phyloP scores from a whole-genome alignment of 2,113 vertebrate genomes.

The Hirundichthys speculiger region DNA sequence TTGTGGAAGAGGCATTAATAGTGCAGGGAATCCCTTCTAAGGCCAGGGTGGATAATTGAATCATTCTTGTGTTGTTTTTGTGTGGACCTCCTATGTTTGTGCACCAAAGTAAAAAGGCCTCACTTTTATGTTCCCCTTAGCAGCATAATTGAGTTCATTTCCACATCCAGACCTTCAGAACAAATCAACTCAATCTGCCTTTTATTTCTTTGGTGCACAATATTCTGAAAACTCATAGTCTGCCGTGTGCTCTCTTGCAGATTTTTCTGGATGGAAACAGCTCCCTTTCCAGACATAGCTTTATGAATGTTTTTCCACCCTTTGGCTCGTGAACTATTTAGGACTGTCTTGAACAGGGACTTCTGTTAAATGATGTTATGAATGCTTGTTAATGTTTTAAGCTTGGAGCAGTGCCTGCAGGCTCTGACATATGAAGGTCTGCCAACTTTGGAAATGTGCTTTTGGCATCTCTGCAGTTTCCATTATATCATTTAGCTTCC shows the following conservation, averaged over 20 bases:
- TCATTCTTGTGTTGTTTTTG: conserved; percentile 50
- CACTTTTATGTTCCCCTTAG: conserved; percentile 14
- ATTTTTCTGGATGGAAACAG: conserved; percentile 21
- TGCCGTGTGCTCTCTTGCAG: conserved; percentile 3
- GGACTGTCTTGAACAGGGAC: conserved; percentile 41
- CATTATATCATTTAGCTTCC: conserved; percentile 40
- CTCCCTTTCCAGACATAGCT: conserved; percentile 26
- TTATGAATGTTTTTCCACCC: conserved; percentile 50
- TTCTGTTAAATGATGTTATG: conserved; percentile 48
- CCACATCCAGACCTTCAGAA: background rate
- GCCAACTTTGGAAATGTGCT: conserved; percentile 38
- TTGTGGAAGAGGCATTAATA: conserved; percentile 28
- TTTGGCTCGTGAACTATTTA: conserved; percentile 30
- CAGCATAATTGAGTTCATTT: conserved; percentile 1
- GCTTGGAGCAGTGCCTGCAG: conserved; percentile 29
- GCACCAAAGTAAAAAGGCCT: conserved; percentile 31
- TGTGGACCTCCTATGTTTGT: conserved; percentile 37
- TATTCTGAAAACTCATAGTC: background rate
- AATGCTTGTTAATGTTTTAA: conserved; percentile 54
- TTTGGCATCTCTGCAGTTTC: conserved; percentile 63
- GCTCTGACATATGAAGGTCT: conserved; percentile 22
- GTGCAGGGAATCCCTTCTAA: conserved; percentile 14
- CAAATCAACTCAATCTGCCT: background rate
- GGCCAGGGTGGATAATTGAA: conserved; percentile 64
- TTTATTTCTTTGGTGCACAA: background rate